phyloP scores from a whole-genome alignment of 1,140 invertebrate genomes.

The Aphis gossypii region DNA sequence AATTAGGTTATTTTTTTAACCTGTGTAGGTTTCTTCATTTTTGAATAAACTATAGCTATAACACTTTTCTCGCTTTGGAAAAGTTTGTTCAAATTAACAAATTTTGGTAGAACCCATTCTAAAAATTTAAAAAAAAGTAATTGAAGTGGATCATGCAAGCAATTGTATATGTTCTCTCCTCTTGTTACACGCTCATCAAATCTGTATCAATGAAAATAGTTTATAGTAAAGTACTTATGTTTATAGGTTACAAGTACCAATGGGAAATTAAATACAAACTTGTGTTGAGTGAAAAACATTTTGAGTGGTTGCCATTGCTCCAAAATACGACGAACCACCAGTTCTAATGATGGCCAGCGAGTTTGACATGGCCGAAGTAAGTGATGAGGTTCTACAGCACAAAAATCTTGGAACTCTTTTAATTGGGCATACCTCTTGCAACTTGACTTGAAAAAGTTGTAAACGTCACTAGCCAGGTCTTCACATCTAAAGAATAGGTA shows the following conservation, averaged over 20 bases:
- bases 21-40: no score
- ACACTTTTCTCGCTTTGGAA: background rate
- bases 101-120: background rate
- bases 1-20: no score
- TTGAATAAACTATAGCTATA: no score
- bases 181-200: background rate
- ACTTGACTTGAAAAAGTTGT: background rate
- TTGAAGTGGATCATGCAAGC: background rate
- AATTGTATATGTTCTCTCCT: background rate
- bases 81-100: slow-evolving; percentile 6
- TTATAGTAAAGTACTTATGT: background rate
- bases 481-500: background rate
- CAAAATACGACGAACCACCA: background rate
- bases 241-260: background rate
- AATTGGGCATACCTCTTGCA: background rate
- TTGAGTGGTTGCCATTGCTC: background rate
- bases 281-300: background rate
- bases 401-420: background rate
- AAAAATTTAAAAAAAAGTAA: slow-evolving; percentile 18
- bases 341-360: background rate
- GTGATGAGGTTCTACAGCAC: background rate
- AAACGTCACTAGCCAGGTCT: background rate
- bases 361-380: background rate
- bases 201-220: background rate
- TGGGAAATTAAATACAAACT: background rate